Evolutionary conservation across 2,113 vertebrate species (phyloP).

Genomic region (Platichthys stellatus): DNA sequence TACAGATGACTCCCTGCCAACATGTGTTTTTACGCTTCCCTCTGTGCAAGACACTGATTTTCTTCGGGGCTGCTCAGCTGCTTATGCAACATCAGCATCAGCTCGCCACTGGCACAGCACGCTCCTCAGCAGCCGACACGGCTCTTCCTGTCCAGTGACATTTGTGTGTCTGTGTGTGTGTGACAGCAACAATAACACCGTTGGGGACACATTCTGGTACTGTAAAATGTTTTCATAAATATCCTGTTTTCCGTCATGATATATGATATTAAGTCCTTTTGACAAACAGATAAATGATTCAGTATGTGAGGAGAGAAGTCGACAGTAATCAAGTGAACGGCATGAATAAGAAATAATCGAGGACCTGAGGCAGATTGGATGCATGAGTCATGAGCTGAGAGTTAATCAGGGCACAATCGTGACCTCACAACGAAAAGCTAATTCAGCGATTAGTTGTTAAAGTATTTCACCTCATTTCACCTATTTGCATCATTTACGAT

Average conservation of each 20-base stretch:
- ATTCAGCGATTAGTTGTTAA: neutral
- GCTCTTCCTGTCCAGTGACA: constrained; percentile 27
- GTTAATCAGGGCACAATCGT: constrained; percentile 8
- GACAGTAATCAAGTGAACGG: neutral
- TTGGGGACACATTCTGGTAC: neutral
- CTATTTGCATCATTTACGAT: too few species aligned
- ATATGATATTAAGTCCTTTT: neutral
- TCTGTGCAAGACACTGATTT: constrained; percentile 16
- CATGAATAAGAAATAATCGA: constrained; percentile 19
- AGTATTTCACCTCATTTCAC: too few species aligned
- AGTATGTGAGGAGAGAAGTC: neutral
- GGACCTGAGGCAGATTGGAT: constrained; percentile 19
- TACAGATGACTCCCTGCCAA: neutral
- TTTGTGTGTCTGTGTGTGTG: constrained; percentile 12
- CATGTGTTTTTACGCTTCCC: constrained; percentile 1
- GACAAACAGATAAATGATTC: neutral
- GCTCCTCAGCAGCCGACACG: constrained; percentile 43
- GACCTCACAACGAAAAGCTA: neutral
- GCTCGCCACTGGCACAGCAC: constrained; percentile 29
- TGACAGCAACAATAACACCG: neutral
- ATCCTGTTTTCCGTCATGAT: neutral
- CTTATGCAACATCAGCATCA: constrained; percentile 49
- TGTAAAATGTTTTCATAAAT: too few species aligned
- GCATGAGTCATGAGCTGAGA: constrained; percentile 22
- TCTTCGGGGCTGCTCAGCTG: constrained; percentile 21